Percentiles rank a stretch among this genome's conserved stretches.
Evolutionary conservation across 2,888 invertebrate genomes (phyloP).

Genomic region (Pristionchus exspectatus): DNA sequence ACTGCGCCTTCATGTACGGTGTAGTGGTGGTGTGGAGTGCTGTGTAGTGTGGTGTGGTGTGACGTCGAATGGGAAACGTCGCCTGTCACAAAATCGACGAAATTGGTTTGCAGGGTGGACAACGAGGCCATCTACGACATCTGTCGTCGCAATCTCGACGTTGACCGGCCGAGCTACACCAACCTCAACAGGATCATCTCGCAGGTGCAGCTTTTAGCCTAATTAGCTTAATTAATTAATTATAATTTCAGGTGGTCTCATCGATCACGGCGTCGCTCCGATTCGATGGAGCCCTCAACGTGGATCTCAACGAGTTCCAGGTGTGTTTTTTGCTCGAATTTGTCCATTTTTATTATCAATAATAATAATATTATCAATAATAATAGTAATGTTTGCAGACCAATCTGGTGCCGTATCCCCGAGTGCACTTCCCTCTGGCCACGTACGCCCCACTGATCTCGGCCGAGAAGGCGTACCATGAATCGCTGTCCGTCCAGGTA

Average conservation of each 20-base stretch:
- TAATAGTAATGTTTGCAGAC: too few species aligned
- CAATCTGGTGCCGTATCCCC: constrained; percentile 87
- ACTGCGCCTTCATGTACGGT: constrained; percentile 91
- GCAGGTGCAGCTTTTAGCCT: constrained; percentile 82
- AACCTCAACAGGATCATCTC: constrained; percentile 94
- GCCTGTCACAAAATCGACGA: constrained; percentile 83
- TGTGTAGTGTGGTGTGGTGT: too few species aligned
- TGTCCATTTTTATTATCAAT: too few species aligned
- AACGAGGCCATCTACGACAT: constrained; percentile 57
- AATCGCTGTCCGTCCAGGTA: constrained; percentile 85
- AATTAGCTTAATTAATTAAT: not conserved
- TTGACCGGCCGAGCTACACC: constrained; percentile 87
- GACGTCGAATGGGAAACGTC: constrained; percentile 83
- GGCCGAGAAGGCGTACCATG: constrained; percentile 78
- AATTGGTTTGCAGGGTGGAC: constrained; percentile 81
- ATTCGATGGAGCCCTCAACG: constrained; percentile 82
- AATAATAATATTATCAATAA: too few species aligned
- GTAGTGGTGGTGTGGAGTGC: constrained; percentile 81
- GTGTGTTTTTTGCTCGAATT: constrained; percentile 41
- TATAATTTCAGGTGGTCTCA: constrained; percentile 86
- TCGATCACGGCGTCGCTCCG: constrained; percentile 86
- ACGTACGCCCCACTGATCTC: constrained; percentile 81
- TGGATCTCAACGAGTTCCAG: constrained; percentile 82
- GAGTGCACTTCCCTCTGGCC: constrained; percentile 91
- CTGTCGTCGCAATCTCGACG: constrained; percentile 79